Base-by-base conservation (phyloP, 37 sponge, comb jelly and placozoan species). In the Ianthella basta region DNA sequence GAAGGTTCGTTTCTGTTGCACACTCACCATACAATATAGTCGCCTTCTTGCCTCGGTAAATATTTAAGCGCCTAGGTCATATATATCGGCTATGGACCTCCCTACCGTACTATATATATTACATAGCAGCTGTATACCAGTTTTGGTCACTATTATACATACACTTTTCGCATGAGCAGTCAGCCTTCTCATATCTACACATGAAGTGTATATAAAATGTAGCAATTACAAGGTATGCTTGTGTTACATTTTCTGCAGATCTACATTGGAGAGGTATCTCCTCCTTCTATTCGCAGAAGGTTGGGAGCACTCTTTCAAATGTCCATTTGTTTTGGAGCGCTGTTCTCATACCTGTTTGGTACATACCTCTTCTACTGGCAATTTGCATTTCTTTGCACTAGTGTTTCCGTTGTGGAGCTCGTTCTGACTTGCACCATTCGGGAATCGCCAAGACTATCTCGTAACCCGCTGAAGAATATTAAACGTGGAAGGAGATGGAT, bases 281-380 rank as follows among this genome's bases (percentile, higher is more conserved):
- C 96, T 21, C 36, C 91, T n/a, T 79, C 63, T 0, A 36, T 64
- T 41, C 81, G 83, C 56, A 94, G 96, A n/a, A 61, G 67, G 1
- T 90, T 93, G 65, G 96, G 96, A 0, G 61, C 88, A 30, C 66
- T 88, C 59, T 84, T 87, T 40, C 96, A 96, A 36, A 83, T 96
- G 34, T 89, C 83, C 53, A 55, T 93, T 61, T 91, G 89, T 0
- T 54, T 93, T 44, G 96, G 96, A 33, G 44, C 86, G 1, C 66
- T 96, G 13, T 19, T 91, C 4, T 50, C 81, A 0, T 82, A 92
- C 37, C 4, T 85, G 12, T 41, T 96, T 39, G 91, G 89, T 5
- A 68, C 72, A 44, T 32, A 35, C 0, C 23, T 87, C 24, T 39
- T 20, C 38, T 96, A 87, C 86, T 86, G 69, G 21, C 14, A 61